Percentiles rank a stretch among this genome's conserved stretches.
phyloP scores from a whole-genome alignment of 2,113 vertebrate species.

The Zeus faber region DNA sequence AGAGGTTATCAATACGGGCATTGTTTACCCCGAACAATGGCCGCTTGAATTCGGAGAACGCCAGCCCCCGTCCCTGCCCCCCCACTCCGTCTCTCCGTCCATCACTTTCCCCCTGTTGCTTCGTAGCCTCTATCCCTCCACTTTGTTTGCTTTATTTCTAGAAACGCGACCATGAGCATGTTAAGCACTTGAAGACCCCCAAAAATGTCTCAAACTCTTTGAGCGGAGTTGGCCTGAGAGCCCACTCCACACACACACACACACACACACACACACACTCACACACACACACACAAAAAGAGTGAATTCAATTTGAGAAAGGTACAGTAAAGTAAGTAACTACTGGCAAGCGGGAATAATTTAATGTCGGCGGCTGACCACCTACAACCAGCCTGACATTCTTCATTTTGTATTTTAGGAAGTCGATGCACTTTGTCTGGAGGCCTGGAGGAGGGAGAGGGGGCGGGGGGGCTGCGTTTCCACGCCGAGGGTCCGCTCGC shows the following conservation, averaged over 20 bases:
- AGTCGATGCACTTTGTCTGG: slow-evolving; percentile 57
- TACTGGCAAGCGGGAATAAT: slow-evolving; percentile 27
- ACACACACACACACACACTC: slow-evolving; percentile 6
- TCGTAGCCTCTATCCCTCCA: not conserved
- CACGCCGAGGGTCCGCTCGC: slow-evolving; percentile 30
- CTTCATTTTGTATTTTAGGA: slow-evolving; percentile 52
- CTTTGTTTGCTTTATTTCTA: not conserved
- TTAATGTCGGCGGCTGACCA: slow-evolving; percentile 53
- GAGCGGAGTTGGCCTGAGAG: not conserved
- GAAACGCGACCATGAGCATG: not conserved
- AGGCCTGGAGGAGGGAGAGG: too few species aligned
- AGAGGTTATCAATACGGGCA: slow-evolving; percentile 62
- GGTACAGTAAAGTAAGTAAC: slow-evolving; percentile 31
- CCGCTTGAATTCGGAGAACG: slow-evolving; percentile 29
- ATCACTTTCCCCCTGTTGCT: not conserved
- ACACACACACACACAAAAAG: slow-evolving; percentile 7
- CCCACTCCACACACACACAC: slow-evolving; percentile 2
- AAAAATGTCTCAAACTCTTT: not conserved
- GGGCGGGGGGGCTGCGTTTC: slow-evolving; percentile 53
- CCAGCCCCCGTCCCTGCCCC: not conserved
- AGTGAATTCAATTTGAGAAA: slow-evolving; percentile 37
- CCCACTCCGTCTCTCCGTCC: too few species aligned
- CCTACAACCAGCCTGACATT: slow-evolving; percentile 56
- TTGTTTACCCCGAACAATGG: slow-evolving; percentile 64
- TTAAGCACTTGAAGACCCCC: not conserved